Conservation (phyloP, 2,113 vertebrate species). For the Cacatua alba region DNA sequence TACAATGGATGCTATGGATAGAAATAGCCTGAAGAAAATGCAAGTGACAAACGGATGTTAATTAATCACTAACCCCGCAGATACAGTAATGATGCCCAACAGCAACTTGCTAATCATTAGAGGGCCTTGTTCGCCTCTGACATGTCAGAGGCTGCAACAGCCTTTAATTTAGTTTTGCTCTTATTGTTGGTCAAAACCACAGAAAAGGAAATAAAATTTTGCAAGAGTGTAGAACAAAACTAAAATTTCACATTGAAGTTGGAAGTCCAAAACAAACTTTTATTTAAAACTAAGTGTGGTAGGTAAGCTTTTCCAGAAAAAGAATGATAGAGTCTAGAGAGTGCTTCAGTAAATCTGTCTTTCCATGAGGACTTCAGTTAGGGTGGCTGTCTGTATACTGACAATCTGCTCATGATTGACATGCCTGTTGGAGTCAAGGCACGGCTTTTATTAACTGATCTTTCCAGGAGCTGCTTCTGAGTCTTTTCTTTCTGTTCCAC, state of each 20-base stretch:
- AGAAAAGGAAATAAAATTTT: neutral
- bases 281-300: neutral
- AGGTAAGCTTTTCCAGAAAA: neutral
- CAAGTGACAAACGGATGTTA: neutral
- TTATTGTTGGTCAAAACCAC: neutral
- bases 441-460: neutral
- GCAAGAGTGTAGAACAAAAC: neutral
- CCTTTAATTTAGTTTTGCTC: constrained; percentile 18
- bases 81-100: neutral
- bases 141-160: neutral
- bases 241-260: neutral
- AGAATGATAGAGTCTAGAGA: neutral
- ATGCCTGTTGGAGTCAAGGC: neutral
- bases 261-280: neutral
- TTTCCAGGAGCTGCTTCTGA: neutral
- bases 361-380: neutral
- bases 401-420: neutral
- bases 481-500: neutral
- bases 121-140: neutral
- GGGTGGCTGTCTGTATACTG: neutral
- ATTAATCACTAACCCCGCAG: constrained; percentile 48
- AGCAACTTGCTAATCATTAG: constrained; percentile 37
- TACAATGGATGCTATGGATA: constrained; percentile 43
- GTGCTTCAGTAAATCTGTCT: neutral
- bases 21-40: constrained; percentile 50